Evolutionary conservation across 2,888 invertebrate genomes (phyloP), one percentile per base, ranked within the genome.

Genomic region (Pseudeuparius sepicola): DNA sequence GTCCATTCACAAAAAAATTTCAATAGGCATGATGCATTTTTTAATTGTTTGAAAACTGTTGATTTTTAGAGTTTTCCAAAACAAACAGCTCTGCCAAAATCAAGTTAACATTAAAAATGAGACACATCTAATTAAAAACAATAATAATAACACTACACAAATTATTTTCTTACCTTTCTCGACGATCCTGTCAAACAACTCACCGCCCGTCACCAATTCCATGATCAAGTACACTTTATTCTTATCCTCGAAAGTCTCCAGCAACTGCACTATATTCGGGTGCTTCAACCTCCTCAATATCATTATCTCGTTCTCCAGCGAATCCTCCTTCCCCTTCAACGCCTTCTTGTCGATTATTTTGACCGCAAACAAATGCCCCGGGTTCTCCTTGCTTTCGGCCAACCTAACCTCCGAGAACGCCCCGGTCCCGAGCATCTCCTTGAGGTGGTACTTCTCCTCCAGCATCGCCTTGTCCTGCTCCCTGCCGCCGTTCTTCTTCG

Each of bases 261-360:
- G 66, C 50, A 98, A 73, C 67, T 93, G 93, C 46, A 98, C 97
- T 56, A 98, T 98, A 63, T 97, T 98, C 27, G 92, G 87, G 68
- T 98, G 97, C 42, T 87, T 88, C 65, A 98, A 75, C 66, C 92
- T 87, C 67, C 93, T 73, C 44, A 97, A 69, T 24, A 98, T 97
- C 67, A 89, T 83, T 53, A 98, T 97, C 74, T 98, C 97, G 69
- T 98, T 98, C 65, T 97, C 96, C 58, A 98, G 70, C 1, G 97
- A 94, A 61, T 98, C 97, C 64, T 98, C 97, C 66, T 98, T 98
- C 30, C 97, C 97, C 65, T 93, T 93, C 33, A 98, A 72, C 25
- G 96, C 96, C 64, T 94, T 93, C 63, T 96, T 94, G 68, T 98
- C 94, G 60, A 98, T 98, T 60, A 97, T 96, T 73, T 98, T 98